Evolutionary conservation across 2,797 vertebrate genomes (phyloP), one percentile per base, ranked within the genome.

Genomic region (Danio tinwini): DNA sequence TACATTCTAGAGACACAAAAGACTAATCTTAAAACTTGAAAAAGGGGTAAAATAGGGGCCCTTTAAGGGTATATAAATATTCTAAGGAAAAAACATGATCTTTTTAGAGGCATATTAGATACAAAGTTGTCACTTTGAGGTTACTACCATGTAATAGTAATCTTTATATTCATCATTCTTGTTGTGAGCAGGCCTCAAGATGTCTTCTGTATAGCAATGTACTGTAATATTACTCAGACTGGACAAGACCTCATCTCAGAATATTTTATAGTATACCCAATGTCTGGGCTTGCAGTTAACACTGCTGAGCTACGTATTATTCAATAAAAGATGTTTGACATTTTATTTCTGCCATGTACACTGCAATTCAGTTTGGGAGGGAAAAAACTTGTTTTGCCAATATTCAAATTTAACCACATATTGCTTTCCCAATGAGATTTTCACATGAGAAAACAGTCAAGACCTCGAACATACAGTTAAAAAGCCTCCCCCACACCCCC

Each of bases 371-470:
- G 29, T 75, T 64, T 84, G 78, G 76, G n/a, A 65, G 19, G 17
- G 13, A 19, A 63, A 47, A 80, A 86, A 85, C 63, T 65, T 13
- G 82, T 71, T 76, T 87, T 78, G 82, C 83, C 84, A 40, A 58
- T 84, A 81, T 74, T 80, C 17, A 82, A 80, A 88, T 87, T 88
- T 63, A 82, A 67, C 85, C 83, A 76, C 82, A 64, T 89, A 55
- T 85, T 75, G 83, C 80, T 76, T 61, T 78, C 64, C 13, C 83
- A 78, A 81, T 74, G 40, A 73, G 73, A 87, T 78, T 90, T 90
- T 91, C 87, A 91, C 88, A 91, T 90, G 89, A 91, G 84, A 90
- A 92, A 86, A 87, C 53, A 79, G 78, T 87, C 87, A 82, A 84
- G 80, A 85, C 83, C 58, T 53, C 11, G 5, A 81, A 55, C 81